Evolutionary conservation across 2,113 vertebrate species (phyloP), one percentile per base, ranked within the genome.

Genomic region (Isichthys henryi): DNA sequence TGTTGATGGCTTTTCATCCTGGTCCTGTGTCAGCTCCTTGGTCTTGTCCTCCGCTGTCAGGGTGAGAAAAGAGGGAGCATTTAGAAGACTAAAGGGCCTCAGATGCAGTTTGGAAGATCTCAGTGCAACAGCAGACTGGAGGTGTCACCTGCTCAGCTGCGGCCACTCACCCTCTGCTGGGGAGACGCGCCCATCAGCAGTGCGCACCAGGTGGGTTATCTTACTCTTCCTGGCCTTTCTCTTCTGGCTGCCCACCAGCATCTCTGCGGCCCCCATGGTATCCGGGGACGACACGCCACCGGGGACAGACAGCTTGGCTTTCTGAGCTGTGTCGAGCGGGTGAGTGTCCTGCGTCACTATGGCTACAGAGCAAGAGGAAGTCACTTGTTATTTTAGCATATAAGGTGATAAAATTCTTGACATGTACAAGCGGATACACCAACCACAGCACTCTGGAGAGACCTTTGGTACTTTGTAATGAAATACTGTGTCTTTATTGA

Each of bases 191-290:
- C 98, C 97, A 90, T 99, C 97, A 88, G 97, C 96, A 83, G 96
- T 97, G 92, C 98, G 97, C 91, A 99, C 97, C 91, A 99, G 96
- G 93, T 99, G 98, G 11, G 98, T 99, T 92, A 99, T 99, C 95
- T 99, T 99, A 91, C 96, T 98, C 96, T 99, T 99, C 91, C 98
- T 97, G 49, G 98, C 98, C 96, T 99, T 99, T 92, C 98, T 97
- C 91, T 99, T 99, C 95, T 99, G 98, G 96, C 98, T 99, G 91
- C 98, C 98, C 90, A 99, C 98, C 93, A 98, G 96, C 91, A 96
- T 97, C 91, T 98, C 98, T 91, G 97, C 96, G 86, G 91, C 92
- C 93, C 95, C 93, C 92, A 95, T 95, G 91, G 95, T 91, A 88
- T 98, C 98, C 92, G 95, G 95, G 95, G 95, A 95, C 94, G 94